These are phyloP conservation scores for Labeo calbasu DNA, from an alignment of 2,797 vertebrate species.

Conservation along the genomic window DNA sequence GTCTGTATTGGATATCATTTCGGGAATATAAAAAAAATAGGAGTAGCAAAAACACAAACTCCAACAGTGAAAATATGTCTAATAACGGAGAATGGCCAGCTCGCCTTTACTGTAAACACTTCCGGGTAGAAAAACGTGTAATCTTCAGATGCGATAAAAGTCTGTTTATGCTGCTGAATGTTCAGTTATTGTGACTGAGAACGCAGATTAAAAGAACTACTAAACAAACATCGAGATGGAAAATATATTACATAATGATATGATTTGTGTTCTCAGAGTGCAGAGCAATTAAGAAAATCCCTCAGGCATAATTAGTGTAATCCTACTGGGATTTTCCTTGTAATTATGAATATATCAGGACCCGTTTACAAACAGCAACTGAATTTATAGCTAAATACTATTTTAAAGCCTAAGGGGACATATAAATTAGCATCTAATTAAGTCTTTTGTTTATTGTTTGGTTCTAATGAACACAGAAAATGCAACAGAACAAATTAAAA, in stretches of 20 bases:
- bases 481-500: not conserved
- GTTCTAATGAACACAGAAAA: not conserved
- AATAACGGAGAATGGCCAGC: not conserved
- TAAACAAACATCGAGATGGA: not conserved
- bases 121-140: not conserved
- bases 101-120: not conserved
- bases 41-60: not conserved
- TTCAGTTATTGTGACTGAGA: not conserved
- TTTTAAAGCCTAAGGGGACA: not conserved
- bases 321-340: not conserved
- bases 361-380: not conserved
- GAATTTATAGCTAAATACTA: not conserved
- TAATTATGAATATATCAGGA: not conserved
- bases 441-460: not conserved
- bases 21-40: not conserved
- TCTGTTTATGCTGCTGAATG: not conserved
- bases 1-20: not conserved
- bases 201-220: not conserved
- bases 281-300: conserved; percentile 18
- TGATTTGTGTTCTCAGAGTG: not conserved
- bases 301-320: not conserved
- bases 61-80: no score
- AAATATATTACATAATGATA: conserved; percentile 2
- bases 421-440: not conserved
- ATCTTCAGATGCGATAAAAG: conserved; percentile 5